Evolutionary conservation across 1,140 invertebrate genomes (phyloP).

Genomic region (Saccostrea glomerata): DNA sequence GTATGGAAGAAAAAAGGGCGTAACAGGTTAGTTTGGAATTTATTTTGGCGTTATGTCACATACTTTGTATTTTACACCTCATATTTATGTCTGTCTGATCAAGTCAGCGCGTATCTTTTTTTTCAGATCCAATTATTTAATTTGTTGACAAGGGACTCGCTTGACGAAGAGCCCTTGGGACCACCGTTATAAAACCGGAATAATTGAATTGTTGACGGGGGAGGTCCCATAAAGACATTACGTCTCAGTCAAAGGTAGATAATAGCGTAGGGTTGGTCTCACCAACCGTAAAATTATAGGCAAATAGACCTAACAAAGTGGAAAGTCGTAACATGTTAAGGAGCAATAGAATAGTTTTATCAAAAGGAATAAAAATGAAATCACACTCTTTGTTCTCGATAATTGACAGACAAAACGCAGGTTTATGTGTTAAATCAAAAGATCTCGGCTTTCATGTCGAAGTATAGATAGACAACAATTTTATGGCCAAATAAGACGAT

Average conservation of each 20-base stretch:
- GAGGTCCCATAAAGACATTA: conserved; percentile 27
- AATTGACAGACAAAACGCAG: conserved; percentile 22
- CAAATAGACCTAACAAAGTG: conserved; percentile 26
- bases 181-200: conserved; percentile 6
- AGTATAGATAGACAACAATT: neutral
- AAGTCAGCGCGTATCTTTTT: neutral
- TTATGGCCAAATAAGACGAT: conserved; percentile 14
- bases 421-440: conserved; percentile 20
- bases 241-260: neutral
- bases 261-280: neutral
- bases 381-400: conserved; percentile 25
- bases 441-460: neutral
- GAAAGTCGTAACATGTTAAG: conserved; percentile 29
- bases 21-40: too few species aligned
- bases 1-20: too few species aligned
- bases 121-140: conserved; percentile 17
- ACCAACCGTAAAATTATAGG: conserved; percentile 17
- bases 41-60: neutral
- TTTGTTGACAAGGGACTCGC: neutral
- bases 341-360: conserved; percentile 33
- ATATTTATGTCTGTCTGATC: neutral
- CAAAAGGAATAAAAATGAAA: conserved; percentile 36
- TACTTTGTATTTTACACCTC: neutral
- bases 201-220: conserved; percentile 30
- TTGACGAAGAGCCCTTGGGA: neutral